phyloP scores from a whole-genome alignment of 2,797 vertebrate genomes.

The Artibeus lituratus region DNA sequence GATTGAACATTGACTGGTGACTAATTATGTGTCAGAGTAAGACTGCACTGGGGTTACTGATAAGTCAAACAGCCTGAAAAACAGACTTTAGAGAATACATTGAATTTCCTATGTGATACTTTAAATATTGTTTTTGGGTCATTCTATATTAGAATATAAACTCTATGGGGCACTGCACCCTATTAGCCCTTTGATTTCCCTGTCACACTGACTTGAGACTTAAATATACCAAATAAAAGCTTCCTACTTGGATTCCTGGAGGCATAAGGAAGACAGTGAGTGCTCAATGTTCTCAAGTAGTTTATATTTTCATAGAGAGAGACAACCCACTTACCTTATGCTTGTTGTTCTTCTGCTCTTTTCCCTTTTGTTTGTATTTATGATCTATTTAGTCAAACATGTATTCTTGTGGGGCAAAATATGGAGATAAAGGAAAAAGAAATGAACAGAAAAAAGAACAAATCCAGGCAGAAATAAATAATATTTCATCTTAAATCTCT shows the following conservation, averaged over 20 bases:
- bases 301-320: not conserved
- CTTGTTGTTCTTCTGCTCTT: not conserved
- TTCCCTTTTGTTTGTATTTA: not conserved
- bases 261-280: not conserved
- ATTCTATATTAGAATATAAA: not conserved
- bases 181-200: not conserved
- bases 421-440: not conserved
- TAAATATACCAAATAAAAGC: not conserved
- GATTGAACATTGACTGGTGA: not conserved
- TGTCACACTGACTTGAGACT: not conserved
- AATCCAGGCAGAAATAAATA: not conserved
- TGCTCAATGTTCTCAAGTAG: not conserved
- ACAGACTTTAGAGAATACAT: not conserved
- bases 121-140: not conserved
- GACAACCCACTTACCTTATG: not conserved
- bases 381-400: not conserved
- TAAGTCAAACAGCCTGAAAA: not conserved
- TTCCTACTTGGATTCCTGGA: not conserved
- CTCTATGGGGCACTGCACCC: not conserved
- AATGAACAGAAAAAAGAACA: not conserved
- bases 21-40: not conserved
- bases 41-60: not conserved
- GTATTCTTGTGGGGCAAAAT: not conserved
- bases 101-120: not conserved
- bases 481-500: not conserved